A percentile compares a stretch with the other conserved stretches of the same genome.
phyloP scores from a whole-genome alignment of 37 sponge, comb jelly and placozoan genomes.

The Crambe crambe region DNA sequence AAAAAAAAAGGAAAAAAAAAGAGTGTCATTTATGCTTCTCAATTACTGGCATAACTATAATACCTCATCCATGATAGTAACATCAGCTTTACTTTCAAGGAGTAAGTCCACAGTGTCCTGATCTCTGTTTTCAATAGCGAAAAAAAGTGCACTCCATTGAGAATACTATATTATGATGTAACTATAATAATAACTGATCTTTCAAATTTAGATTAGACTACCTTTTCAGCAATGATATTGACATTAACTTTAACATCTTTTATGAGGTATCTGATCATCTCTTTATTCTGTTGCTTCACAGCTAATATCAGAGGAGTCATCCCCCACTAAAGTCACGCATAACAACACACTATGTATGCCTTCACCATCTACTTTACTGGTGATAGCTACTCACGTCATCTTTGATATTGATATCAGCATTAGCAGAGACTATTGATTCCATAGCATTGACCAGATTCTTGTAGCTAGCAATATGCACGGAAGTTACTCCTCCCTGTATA shows the following conservation, averaged over 20 bases:
- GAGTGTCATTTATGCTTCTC: too few relatives aligned
- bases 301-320: slow-evolving; percentile 26
- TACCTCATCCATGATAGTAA: too few relatives aligned
- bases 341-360: neutral
- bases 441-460: neutral
- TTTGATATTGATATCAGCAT: slow-evolving; percentile 1
- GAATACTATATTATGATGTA: slow-evolving; percentile 7
- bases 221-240: neutral
- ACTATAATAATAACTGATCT: too few relatives aligned
- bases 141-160: slow-evolving; percentile 12
- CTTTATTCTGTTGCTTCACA: neutral
- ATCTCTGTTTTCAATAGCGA: slow-evolving; percentile 1
- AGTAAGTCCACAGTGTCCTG: neutral
- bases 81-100: too few relatives aligned
- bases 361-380: neutral
- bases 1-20: too few relatives aligned
- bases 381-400: neutral
- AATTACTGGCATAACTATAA: too few relatives aligned
- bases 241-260: neutral
- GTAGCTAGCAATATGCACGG: slow-evolving; percentile 19
- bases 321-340: neutral
- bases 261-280: neutral
- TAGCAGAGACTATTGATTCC: neutral
- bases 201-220: too few relatives aligned
- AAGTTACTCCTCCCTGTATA: neutral